A percentile compares a stretch with the other conserved stretches of the same genome.
These are phyloP conservation scores for Elgaria multicarinata DNA, from an alignment of 2,113 vertebrate species.

Conservation along the genomic window DNA sequence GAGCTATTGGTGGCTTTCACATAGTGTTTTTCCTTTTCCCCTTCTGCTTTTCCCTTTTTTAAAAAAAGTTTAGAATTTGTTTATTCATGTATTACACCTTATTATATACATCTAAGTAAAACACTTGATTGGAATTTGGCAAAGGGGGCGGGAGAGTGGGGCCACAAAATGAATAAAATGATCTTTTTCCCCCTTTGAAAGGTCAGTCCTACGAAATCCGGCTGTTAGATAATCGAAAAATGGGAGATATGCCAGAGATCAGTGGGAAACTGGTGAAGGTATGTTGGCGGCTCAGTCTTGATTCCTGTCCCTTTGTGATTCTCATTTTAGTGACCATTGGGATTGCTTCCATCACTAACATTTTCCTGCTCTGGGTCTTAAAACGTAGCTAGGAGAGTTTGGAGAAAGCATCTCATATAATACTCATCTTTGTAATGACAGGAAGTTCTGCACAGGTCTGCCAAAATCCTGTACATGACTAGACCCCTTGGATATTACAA, in stretches of 20 bases:
- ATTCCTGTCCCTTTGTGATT: not conserved
- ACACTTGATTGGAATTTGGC: not conserved
- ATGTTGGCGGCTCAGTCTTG: not conserved
- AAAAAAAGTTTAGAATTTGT: not conserved
- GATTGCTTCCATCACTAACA: not conserved
- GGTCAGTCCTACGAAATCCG: conserved; percentile 96
- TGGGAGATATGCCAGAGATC: conserved; percentile 89
- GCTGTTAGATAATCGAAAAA: conserved; percentile 92
- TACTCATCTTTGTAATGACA: not conserved
- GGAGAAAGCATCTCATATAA: not conserved
- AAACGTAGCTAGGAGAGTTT: not conserved
- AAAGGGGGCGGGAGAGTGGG: not conserved
- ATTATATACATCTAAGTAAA: not conserved
- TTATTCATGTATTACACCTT: not conserved
- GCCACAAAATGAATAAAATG: not conserved
- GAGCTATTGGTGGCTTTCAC: not conserved
- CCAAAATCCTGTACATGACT: not conserved
- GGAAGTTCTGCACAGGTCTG: not conserved
- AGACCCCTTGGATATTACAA: not conserved
- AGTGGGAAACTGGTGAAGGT: conserved; percentile 94
- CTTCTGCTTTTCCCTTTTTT: not conserved
- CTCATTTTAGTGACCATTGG: not conserved
- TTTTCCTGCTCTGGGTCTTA: not conserved
- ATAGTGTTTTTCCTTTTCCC: not conserved
- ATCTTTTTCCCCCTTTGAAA: conserved; percentile 63